Evolutionary conservation across 2,113 vertebrate genomes (phyloP), one percentile per base, ranked within the genome.

Genomic region (Pelecanoides urinatrix): DNA sequence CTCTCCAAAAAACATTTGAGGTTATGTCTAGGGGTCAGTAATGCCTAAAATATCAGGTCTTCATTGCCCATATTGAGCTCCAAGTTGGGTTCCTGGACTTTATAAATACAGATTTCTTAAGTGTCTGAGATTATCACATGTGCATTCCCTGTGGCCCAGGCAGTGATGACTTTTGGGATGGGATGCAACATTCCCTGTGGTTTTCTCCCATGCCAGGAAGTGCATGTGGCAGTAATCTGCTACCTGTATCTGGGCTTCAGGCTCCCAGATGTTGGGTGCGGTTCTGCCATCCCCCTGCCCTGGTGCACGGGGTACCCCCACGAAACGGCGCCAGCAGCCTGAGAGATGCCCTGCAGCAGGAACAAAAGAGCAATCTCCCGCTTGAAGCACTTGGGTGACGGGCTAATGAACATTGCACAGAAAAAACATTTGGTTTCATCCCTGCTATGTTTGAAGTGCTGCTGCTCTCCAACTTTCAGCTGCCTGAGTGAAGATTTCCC

Each of bases 261-360:
- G n/a, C 4, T 90, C 52, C 40, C 6, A 61, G 34, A 8, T 29
- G 11, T 9, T 65, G 42, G 27, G 13, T 49, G 70, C 2, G 1
- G 36, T 49, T 78, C 68, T 76, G 23, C 27, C 30, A 23, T 55
- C n/a, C 50, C 30, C 42, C 45, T 94, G 49, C 10, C 52, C 15
- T 6, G 1, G 3, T n/a, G 2, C 15, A 55, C 2, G 3, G 29
- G 9, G 7, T 16, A 16, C 11, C 26, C 27, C n/a, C 9, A 13
- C 0, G 0, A 38, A 81, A 44, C 0, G 0, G 38, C 32, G 25
- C 20, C 67, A 84, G 40, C 50, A 78, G 36, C 61, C 61, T 77
- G 55, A 73, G 53, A 49, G 16, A 63, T 34, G 44, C 34, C 34
- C 4, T 44, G 44, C 38, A 70, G 23, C 25, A 44, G 45, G 36